Evolutionary conservation across 2,113 vertebrate species (phyloP).

Genomic region (Hypomesus transpacificus): DNA sequence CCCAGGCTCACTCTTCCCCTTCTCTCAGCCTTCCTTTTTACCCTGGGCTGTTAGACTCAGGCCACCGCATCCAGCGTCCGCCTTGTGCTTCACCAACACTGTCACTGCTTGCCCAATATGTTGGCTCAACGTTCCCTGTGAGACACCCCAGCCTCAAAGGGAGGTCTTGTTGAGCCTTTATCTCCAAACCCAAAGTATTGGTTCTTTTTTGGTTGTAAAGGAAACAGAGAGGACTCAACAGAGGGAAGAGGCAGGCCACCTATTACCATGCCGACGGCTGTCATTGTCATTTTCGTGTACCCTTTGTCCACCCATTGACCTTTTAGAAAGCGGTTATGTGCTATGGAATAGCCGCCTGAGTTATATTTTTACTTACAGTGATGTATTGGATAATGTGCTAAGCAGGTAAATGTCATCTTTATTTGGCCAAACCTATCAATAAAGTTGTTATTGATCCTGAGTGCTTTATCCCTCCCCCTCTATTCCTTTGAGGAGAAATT

Average conservation of each 20-base stretch:
- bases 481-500: constrained; percentile 50
- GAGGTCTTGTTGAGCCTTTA: constrained; percentile 59
- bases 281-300: constrained; percentile 2
- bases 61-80: constrained; percentile 60
- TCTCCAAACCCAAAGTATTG: constrained; percentile 52
- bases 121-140: constrained; percentile 69
- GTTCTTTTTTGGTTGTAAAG: too few relatives aligned
- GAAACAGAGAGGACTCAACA: constrained; percentile 27
- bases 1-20: neutral
- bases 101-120: constrained; percentile 61
- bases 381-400: constrained; percentile 66
- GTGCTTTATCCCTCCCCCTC: constrained; percentile 58
- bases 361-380: constrained; percentile 54
- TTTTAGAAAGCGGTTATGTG: constrained; percentile 32
- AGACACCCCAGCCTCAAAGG: constrained; percentile 61
- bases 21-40: constrained; percentile 18
- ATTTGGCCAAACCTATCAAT: constrained; percentile 66
- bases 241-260: neutral
- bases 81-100: constrained; percentile 65
- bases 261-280: constrained; percentile 25
- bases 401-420: constrained; percentile 70
- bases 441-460: constrained; percentile 62
- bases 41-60: constrained; percentile 60
- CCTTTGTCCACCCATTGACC: constrained; percentile 25
- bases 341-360: constrained; percentile 21